phyloP scores from a whole-genome alignment of 2,113 vertebrate genomes.

The Vireo altiloquus region DNA sequence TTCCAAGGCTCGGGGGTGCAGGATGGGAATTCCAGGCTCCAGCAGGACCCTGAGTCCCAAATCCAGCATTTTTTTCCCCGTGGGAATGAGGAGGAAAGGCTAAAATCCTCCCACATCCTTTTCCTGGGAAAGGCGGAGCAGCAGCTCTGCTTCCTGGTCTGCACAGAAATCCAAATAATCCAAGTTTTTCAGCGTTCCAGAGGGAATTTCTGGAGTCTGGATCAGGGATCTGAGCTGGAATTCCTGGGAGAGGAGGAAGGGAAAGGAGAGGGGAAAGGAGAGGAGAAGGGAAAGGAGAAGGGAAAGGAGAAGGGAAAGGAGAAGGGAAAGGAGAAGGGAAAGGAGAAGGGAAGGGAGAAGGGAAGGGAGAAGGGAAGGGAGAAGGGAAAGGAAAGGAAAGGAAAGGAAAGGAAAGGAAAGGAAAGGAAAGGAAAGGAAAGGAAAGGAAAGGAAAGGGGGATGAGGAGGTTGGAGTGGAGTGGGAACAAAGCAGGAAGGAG shows the following conservation, averaged over 20 bases:
- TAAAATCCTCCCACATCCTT: not conserved
- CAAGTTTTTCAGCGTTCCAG: not conserved
- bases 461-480: not conserved
- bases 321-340: no score
- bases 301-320: no score
- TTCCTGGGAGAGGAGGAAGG: not conserved
- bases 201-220: not conserved
- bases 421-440: no score
- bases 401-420: no score
- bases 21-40: not conserved
- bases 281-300: no score
- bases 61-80: rapidly evolving
- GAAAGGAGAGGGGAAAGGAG: no score
- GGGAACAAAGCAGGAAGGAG: not conserved
- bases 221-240: not conserved
- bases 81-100: not conserved
- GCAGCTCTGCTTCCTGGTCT: not conserved
- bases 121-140: not conserved
- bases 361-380: no score
- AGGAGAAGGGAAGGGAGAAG: no score
- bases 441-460: no score
- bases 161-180: not conserved
- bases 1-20: rapidly evolving
- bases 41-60: not conserved
- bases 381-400: no score